Evolutionary conservation across 2,797 vertebrate genomes (phyloP), one percentile per base, ranked within the genome.

Genomic region (Myoxocephalus aenaeus): DNA sequence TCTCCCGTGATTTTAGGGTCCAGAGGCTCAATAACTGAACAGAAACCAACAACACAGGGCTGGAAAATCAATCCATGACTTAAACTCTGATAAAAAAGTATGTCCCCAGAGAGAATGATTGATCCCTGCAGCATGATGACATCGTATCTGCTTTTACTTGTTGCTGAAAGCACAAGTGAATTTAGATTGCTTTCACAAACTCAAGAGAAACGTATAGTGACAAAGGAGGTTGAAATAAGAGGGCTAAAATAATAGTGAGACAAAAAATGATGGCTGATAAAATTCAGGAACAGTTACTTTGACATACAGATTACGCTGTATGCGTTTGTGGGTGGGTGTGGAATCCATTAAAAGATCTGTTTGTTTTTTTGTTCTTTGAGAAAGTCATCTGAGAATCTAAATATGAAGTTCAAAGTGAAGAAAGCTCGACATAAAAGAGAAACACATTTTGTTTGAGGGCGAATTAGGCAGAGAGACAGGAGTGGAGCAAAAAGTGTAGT

Each of bases 341-440:
- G n/a, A 58, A 73, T 51, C 44, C 32, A 70, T 77, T 73, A 58
- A 67, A 65, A 56, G 75, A 64, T 75, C 44, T 1, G 34, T 77
- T 78, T 73, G 3, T 56, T 44, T 64, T 27, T 62, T 12, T n/a
- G n/a, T n/a, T n/a, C 2, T 63, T 44, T n/a, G 0, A 54, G 62
- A 67, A 75, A 64, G 25, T 77, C 48, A 44, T 77, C 34, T 12
- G 46, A 46, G 36, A 84, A 75, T 65, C 51, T 34, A 68, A 68
- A 38, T 38, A 48, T 40, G 7, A 42, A 62, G 61, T 74, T 79
- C 42, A 84, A 66, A 85, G 76, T 27, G 65, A 44, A 51, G 14
- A 72, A 82, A 77, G 38, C 51, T 27, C 18, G 13, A 79, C 38
- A 82, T 79, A 27, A 86, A 81, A 82, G 80, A 50, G 63, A 65